Evolutionary conservation across 2,797 vertebrate species (phyloP), one percentile per base, ranked within the genome.

Genomic region (Lates japonicus): DNA sequence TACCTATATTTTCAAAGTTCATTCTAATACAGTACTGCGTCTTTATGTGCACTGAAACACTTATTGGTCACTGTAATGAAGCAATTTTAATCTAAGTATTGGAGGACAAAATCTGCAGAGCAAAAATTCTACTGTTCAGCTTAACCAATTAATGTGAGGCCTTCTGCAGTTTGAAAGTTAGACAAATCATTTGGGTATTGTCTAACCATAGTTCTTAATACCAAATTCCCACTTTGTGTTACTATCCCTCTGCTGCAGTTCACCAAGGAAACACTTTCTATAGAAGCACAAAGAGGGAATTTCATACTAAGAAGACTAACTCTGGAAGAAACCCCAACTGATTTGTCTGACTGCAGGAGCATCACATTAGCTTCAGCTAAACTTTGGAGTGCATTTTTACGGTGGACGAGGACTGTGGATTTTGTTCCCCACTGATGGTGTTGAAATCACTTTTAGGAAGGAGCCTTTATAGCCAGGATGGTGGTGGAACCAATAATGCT

Each of bases 271-370:
- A 72, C 39, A 20, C 59, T 62, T 35, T 54, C 35, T 31, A 54
- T 39, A n/a, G 61, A 76, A 49, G 67, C 71, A 70, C 51, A 80
- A 58, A 80, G 67, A 81, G 49, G 41, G 68, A 81, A 75, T 81
- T 81, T 83, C 33, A 57, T 20, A 55, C 64, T 42, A 57, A 67
- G 54, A 82, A 54, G 62, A 60, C 35, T 70, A 57, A 63, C 69
- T 88, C 54, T 35, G 33, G 42, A 49, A 35, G 17, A 73, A 72
- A 76, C 46, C 37, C 61, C 64, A 51, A 48, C 16, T 70, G 64
- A 81, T 70, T 68, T 74, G 31, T 71, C 37, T 49, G 41, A 63
- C 66, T 72, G 69, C 74, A 78, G 77, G 41, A 73, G 61, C 65
- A 41, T 78, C 54, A 59, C 33, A 22, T 70, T 59, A 66, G 37